These are phyloP conservation scores for Himalopsyche anomala DNA, from an alignment of 2,888 invertebrate genomes.

Conservation along the genomic window DNA sequence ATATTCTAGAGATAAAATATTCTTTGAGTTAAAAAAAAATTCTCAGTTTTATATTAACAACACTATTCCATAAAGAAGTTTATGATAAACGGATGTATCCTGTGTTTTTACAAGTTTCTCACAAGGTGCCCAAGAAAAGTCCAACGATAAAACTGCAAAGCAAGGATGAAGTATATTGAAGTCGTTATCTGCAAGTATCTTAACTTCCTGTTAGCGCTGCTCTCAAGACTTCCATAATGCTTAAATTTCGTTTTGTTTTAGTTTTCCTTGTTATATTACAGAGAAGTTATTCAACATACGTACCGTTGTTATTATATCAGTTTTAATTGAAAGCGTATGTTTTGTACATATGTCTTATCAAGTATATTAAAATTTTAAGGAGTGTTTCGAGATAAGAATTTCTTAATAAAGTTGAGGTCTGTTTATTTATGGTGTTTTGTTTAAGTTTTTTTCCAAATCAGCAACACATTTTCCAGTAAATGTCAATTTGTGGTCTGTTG, in stretches of 20 bases:
- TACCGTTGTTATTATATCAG: no score
- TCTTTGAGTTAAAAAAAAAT: not conserved
- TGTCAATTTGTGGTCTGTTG: no score
- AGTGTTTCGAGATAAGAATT: no score
- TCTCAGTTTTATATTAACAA: not conserved
- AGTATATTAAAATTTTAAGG: no score
- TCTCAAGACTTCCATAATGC: not conserved
- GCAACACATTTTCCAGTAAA: no score
- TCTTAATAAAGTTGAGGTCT: no score
- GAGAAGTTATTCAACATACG: no score
- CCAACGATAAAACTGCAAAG: conserved; percentile 8
- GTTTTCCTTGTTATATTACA: not conserved
- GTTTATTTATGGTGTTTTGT: no score
- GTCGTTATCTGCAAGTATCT: conserved; percentile 20
- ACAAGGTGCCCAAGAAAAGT: not conserved
- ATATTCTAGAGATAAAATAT: not conserved
- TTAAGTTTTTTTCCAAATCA: no score
- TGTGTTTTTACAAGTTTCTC: conserved; percentile 24
- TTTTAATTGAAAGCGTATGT: no score
- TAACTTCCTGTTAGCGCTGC: not conserved
- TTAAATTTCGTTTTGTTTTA: conserved; percentile 18
- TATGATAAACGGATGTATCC: conserved; percentile 21
- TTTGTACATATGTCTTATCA: no score
- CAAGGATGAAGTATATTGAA: conserved; percentile 20
- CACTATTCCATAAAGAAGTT: conserved; percentile 8